Evolutionary conservation across 2,797 vertebrate genomes (phyloP), one percentile per base, ranked within the genome.

Genomic region (Pangasius mekongensis): DNA sequence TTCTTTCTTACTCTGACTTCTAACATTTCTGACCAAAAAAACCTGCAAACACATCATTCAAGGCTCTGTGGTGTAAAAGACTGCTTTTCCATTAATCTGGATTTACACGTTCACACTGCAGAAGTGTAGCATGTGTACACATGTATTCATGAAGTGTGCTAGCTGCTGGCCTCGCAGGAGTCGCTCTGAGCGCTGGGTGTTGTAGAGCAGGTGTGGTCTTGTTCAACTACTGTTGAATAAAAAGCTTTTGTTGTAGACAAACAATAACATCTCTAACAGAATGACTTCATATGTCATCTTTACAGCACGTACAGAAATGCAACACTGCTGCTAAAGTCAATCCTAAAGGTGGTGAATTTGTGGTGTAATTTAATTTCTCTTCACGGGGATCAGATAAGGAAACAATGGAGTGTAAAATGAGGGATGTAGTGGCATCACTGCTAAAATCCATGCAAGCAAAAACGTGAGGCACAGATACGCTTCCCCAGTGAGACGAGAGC

Each of bases 401-500:
- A 22, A 69, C 18, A 30, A n/a, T 1, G 33, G 20, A 58, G 78
- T 81, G 33, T 58, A 60, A 56, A 60, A 78, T 54, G 52, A 36
- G 47, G 39, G 52, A 30, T 20, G n/a, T 56, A 92, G 71, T 77
- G 83, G 85, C 88, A 91, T 93, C 92, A 91, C 89, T 90, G 84
- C 87, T 86, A 86, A 88, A 27, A 91, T 84, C 77, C 30, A 84
- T 86, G 90, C 83, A 82, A 90, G 82, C 83, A 66, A 90, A 66
- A 87, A 92, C 91, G 90, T 87, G 86, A 91, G 91, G 93, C 88
- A 20, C 86, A 90, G 83, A 92, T 89, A 91, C 83, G 83, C 83
- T 87, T 91, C 93, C 91, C 91, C 89, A 56, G 86, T 54, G 90
- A 90, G 87, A 86, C 92, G 49, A 89, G 90, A 86, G 90, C 88